Conservation (phyloP, 2,888 invertebrate genomes). For the Amblyteles armatorius region DNA sequence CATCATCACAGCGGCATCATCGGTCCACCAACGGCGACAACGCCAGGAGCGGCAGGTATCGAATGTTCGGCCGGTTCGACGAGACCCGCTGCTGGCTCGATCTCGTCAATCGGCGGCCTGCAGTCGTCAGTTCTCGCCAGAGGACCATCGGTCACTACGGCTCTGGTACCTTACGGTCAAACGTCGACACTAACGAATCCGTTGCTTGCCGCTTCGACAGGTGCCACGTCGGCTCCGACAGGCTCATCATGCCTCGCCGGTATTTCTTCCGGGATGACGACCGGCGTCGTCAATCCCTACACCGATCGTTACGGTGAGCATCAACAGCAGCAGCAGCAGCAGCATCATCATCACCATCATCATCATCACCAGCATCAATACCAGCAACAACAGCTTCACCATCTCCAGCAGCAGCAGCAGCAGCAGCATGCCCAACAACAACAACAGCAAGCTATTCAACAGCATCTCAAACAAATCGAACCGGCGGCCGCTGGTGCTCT, state of each 20-base stretch:
- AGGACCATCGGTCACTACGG: constrained; percentile 77
- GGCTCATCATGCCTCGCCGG: constrained; percentile 79
- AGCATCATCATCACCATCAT: constrained; percentile 85
- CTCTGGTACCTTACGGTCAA: constrained; percentile 78
- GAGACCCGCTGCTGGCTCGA: constrained; percentile 42
- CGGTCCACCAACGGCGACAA: constrained; percentile 79
- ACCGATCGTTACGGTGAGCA: constrained; percentile 78
- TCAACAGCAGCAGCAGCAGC: constrained; percentile 81
- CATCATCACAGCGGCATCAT: constrained; percentile 84
- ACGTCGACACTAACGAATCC: constrained; percentile 79
- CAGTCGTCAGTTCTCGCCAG: constrained; percentile 77
- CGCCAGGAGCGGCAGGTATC: constrained; percentile 84
- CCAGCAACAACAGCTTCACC: constrained; percentile 74
- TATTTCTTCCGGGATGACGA: constrained; percentile 79
- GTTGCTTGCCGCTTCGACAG: constrained; percentile 81
- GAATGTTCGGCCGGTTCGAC: constrained; percentile 61
- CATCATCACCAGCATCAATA: constrained; percentile 83
- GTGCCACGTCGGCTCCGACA: constrained; percentile 69
- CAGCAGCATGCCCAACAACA: constrained; percentile 76
- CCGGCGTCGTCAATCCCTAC: constrained; percentile 82
- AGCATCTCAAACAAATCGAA: constrained; percentile 81
- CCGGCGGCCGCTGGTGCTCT: constrained; percentile 82
- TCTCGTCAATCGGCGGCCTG: constrained; percentile 75
- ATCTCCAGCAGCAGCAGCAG: constrained; percentile 74
- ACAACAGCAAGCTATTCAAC: constrained; percentile 74